Conservation (phyloP, 1,140 invertebrate genomes). For the Lepidurus arcticus region DNA sequence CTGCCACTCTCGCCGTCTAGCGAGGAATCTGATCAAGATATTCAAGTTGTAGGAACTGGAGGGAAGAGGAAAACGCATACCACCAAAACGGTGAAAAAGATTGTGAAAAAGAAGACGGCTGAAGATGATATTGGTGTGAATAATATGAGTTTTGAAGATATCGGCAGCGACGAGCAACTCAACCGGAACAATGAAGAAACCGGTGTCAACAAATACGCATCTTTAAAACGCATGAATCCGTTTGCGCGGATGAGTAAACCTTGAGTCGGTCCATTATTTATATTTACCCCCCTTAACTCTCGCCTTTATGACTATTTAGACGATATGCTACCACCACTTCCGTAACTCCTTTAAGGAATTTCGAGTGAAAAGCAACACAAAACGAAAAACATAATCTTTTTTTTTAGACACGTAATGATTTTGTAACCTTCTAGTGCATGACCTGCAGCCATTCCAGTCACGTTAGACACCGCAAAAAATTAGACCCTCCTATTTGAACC, state of each 20-base stretch:
- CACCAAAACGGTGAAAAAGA: slow-evolving; percentile 47
- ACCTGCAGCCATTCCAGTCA: slow-evolving; percentile 20
- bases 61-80: slow-evolving; percentile 50
- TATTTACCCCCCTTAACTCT: not conserved
- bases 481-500: too few relatives aligned
- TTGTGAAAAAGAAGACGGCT: slow-evolving; percentile 47
- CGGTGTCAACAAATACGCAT: slow-evolving; percentile 57
- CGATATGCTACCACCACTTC: not conserved
- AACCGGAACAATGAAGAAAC: slow-evolving; percentile 47
- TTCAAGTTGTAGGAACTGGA: slow-evolving; percentile 37
- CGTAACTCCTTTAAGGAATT: too few relatives aligned
- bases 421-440: not conserved
- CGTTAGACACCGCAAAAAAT: not conserved
- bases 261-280: not conserved
- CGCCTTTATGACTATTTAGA: not conserved
- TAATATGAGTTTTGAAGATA: slow-evolving; percentile 74
- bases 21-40: slow-evolving; percentile 36
- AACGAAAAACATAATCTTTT: not conserved
- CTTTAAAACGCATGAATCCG: slow-evolving; percentile 60
- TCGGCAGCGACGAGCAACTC: slow-evolving; percentile 59
- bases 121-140: slow-evolving; percentile 54
- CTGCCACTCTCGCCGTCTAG: slow-evolving; percentile 30
- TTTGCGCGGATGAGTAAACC: slow-evolving; percentile 43
- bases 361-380: too few relatives aligned
- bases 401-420: not conserved